Percentiles rank a stretch among this genome's conserved stretches.
Conservation (phyloP, 2,797 vertebrate genomes). For the Rallus crepitans region DNA sequence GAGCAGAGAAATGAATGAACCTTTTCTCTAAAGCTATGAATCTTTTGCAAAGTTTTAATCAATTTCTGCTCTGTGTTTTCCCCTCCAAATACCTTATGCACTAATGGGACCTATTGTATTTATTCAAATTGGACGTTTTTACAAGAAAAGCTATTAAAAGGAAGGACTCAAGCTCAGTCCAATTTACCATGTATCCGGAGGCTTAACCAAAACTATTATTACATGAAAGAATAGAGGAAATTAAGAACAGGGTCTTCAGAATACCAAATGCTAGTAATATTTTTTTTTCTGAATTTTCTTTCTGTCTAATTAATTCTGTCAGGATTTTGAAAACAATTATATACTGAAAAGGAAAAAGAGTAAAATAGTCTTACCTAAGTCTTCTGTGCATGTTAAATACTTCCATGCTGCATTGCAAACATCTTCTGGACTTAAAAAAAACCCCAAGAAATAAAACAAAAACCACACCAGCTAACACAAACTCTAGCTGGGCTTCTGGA, state of each 20-base stretch:
- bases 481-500: neutral
- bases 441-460: neutral
- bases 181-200: conserved; percentile 76
- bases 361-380: conserved; percentile 47
- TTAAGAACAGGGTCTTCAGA: conserved; percentile 77
- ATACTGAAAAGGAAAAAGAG: conserved; percentile 19
- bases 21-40: neutral
- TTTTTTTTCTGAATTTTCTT: conserved; percentile 66
- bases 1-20: neutral
- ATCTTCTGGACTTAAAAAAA: conserved; percentile 14
- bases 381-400: conserved; percentile 47
- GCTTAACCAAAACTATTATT: conserved; percentile 76
- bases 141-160: conserved; percentile 74
- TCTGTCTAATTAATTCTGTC: conserved; percentile 76
- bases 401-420: conserved; percentile 19
- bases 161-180: conserved; percentile 62
- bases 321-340: conserved; percentile 76
- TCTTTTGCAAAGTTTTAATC: conserved; percentile 36
- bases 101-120: conserved; percentile 62
- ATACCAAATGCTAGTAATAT: conserved; percentile 65
- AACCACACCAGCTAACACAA: neutral
- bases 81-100: conserved; percentile 3
- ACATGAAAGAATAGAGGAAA: conserved; percentile 78
- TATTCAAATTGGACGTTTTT: conserved; percentile 54
- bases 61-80: conserved; percentile 19